These are phyloP conservation scores for Trachymyrmex cornetzi DNA, from an alignment of 1,140 invertebrate genomes.

Conservation along the genomic window DNA sequence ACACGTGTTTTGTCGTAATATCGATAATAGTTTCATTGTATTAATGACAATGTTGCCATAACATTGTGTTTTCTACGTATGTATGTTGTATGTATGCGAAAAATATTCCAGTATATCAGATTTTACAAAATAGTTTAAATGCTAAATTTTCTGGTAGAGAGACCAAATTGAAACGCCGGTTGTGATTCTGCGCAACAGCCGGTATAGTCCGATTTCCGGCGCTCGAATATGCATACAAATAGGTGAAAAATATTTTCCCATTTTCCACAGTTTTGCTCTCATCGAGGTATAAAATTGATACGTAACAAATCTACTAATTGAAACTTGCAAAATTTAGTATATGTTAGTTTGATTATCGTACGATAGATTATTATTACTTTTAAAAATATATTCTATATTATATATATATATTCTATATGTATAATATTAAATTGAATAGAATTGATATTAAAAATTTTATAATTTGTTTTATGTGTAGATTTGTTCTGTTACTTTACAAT, in stretches of 20 bases:
- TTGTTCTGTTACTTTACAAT: neutral
- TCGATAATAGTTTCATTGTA: constrained; percentile 39
- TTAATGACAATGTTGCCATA: constrained; percentile 47
- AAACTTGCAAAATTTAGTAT: constrained; percentile 1
- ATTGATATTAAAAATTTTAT: neutral
- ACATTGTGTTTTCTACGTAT: constrained; percentile 34
- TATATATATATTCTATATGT: too few relatives aligned
- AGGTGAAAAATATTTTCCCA: constrained; percentile 11
- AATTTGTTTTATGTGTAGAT: neutral
- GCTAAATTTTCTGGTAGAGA: constrained; percentile 39
- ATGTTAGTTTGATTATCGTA: neutral
- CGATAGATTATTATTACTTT: too few relatives aligned
- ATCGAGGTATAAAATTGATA: constrained; percentile 35
- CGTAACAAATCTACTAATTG: constrained; percentile 32
- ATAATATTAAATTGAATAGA: too few relatives aligned
- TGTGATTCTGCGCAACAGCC: constrained; percentile 5
- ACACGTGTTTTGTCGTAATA: constrained; percentile 12
- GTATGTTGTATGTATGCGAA: neutral
- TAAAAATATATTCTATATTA: too few relatives aligned
- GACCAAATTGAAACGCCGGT: constrained; percentile 49
- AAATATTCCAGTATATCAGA: neutral
- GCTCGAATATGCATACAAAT: constrained; percentile 18
- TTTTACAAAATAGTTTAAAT: constrained; percentile 19
- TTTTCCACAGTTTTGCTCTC: constrained; percentile 1
- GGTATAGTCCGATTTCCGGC: neutral